These are phyloP conservation scores for Eilema caniola DNA, from an alignment of 2,888 invertebrate genomes.

Conservation along the genomic window DNA sequence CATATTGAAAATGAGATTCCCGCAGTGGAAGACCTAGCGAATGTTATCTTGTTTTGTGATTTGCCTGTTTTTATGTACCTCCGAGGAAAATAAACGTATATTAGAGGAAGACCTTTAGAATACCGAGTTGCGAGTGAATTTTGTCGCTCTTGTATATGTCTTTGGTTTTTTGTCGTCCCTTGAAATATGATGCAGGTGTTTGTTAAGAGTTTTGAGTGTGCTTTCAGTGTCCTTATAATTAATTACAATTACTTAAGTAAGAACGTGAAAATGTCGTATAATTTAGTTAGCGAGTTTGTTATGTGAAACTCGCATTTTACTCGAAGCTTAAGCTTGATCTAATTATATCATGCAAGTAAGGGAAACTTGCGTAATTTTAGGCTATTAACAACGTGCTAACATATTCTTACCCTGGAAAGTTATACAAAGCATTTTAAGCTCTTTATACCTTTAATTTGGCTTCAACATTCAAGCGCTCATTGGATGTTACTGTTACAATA, in stretches of 20 bases:
- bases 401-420: conserved; percentile 33
- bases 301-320: conserved; percentile 62
- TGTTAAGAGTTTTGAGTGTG: conserved; percentile 51
- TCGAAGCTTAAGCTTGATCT: conserved; percentile 58
- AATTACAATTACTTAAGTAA: conserved; percentile 62
- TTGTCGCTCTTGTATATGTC: conserved; percentile 37
- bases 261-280: conserved; percentile 66
- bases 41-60: conserved; percentile 86
- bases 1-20: conserved; percentile 87
- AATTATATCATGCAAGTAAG: conserved; percentile 56
- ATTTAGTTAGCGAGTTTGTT: conserved; percentile 70
- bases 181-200: conserved; percentile 40
- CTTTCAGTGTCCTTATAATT: conserved; percentile 63
- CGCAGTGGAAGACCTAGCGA: conserved; percentile 78
- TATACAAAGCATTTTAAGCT: conserved; percentile 27
- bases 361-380: conserved; percentile 50
- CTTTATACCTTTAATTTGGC: conserved; percentile 22
- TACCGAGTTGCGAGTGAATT: conserved; percentile 54
- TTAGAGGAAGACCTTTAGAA: conserved; percentile 65
- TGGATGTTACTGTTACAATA: background rate
- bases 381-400: conserved; percentile 47
- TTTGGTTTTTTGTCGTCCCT: conserved; percentile 37
- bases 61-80: conserved; percentile 82
- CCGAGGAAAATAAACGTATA: conserved; percentile 75
- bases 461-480: background rate